Evolutionary conservation across 2,888 invertebrate species (phyloP).

Genomic region (Atethmia centrago): DNA sequence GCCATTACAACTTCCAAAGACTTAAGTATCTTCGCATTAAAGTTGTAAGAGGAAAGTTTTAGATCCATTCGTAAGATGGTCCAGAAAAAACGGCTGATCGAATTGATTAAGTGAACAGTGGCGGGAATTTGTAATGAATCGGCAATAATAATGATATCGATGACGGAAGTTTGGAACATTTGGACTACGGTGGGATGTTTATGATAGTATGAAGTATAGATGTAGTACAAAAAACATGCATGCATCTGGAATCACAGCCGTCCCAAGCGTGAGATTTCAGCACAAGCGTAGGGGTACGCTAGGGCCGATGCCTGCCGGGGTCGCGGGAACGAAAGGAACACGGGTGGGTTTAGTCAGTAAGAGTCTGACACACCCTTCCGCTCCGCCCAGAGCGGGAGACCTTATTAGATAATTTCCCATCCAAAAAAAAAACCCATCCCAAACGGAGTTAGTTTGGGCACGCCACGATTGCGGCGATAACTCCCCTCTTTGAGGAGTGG

Average conservation of each 20-base stretch:
- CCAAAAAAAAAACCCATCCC: no score
- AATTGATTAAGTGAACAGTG: conserved; percentile 33
- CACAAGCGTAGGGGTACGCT: no score
- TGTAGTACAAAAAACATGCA: not conserved
- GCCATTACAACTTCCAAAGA: conserved; percentile 45
- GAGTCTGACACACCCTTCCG: no score
- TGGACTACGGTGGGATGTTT: not conserved
- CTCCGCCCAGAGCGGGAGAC: no score
- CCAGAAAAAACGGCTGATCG: conserved; percentile 24
- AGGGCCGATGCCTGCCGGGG: no score
- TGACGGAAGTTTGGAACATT: not conserved
- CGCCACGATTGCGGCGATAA: no score
- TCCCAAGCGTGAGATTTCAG: no score
- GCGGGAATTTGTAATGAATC: conserved; percentile 22
- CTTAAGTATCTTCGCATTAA: conserved; percentile 48
- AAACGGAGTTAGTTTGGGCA: no score
- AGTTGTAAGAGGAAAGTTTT: conserved; percentile 50
- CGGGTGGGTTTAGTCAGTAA: no score
- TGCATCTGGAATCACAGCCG: not conserved
- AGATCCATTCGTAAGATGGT: conserved; percentile 34
- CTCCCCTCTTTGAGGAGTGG: no score
- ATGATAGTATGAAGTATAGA: not conserved
- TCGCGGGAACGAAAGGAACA: no score
- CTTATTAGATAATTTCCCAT: no score
- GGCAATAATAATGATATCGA: not conserved